Percentiles rank a stretch among this genome's conserved stretches.
Conservation (phyloP, 2,888 invertebrate species). For the Perizoma affinitatum region DNA sequence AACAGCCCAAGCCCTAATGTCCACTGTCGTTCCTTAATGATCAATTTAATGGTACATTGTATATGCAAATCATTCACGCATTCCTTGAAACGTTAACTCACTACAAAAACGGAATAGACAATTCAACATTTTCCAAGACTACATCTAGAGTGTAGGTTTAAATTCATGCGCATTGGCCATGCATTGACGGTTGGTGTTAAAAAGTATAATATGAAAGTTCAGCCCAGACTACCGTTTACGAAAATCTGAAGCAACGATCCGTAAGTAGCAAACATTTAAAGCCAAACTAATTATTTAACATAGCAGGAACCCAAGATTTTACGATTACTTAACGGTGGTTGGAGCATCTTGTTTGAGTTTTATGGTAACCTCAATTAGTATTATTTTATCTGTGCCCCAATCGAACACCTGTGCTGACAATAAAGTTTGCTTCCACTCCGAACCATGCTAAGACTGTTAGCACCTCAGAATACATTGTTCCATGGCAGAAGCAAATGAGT, state of each 20-base stretch:
- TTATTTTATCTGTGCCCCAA: not conserved
- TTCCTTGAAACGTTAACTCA: slow-evolving; percentile 3
- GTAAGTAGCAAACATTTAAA: too few relatives aligned
- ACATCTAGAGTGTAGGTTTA: too few relatives aligned
- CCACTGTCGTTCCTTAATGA: slow-evolving; percentile 9
- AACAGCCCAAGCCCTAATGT: not conserved
- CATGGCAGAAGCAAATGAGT: too few relatives aligned
- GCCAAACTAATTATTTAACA: not conserved
- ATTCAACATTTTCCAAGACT: too few relatives aligned
- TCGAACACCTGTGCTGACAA: slow-evolving; percentile 21
- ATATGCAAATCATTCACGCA: slow-evolving; percentile 14
- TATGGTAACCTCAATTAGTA: slow-evolving; percentile 7
- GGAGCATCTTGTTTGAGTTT: not conserved
- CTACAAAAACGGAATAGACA: slow-evolving; percentile 4
- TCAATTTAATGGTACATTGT: slow-evolving; percentile 10
- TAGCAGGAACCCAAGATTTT: not conserved
- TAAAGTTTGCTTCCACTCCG: slow-evolving; percentile 2
- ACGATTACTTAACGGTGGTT: not conserved
- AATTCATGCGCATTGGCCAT: too few relatives aligned
- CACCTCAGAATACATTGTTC: too few relatives aligned
- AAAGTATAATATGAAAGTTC: too few relatives aligned
- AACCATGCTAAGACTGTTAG: too few relatives aligned
- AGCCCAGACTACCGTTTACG: too few relatives aligned
- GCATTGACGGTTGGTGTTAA: too few relatives aligned
- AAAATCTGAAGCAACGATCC: too few relatives aligned